Conservation (phyloP, 2,888 invertebrate genomes). For the Microchrysa polita region DNA sequence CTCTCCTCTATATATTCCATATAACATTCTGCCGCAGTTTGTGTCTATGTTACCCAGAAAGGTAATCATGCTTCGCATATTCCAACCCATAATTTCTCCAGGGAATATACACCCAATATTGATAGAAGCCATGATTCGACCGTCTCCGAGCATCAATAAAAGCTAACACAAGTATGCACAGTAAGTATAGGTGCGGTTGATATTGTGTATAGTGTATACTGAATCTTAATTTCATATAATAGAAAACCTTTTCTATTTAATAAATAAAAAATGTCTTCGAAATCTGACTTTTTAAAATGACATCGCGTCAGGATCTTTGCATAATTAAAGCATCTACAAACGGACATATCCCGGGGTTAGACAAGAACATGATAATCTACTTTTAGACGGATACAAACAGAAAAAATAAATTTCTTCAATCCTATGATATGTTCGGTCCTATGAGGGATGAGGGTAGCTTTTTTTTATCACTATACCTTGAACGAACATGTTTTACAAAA, state of each 20-base stretch:
- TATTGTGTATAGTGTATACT: too few species aligned
- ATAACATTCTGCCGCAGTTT: background rate
- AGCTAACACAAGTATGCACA: too few species aligned
- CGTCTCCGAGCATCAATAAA: constrained; percentile 3
- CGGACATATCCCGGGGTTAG: background rate
- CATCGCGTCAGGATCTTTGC: background rate
- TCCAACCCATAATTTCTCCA: constrained; percentile 45
- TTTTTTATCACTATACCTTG: background rate
- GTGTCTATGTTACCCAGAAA: background rate
- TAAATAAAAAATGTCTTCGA: background rate
- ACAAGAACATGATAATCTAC: too few species aligned
- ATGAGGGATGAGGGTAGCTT: background rate
- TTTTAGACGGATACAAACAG: background rate
- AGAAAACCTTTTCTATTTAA: constrained; percentile 44
- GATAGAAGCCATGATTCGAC: constrained; percentile 1
- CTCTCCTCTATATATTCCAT: background rate
- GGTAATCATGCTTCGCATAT: constrained; percentile 44
- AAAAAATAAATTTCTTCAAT: background rate
- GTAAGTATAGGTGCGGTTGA: constrained; percentile 13
- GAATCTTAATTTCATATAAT: constrained; percentile 36
- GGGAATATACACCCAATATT: constrained; percentile 46
- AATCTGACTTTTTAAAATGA: background rate
- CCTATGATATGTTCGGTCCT: too few species aligned
- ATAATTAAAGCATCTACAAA: constrained; percentile 27
- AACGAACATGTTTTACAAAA: background rate